A percentile compares a stretch with the other conserved stretches of the same genome.
Evolutionary conservation across 1,140 invertebrate species (phyloP).

Genomic region (Sinella curviseta): DNA sequence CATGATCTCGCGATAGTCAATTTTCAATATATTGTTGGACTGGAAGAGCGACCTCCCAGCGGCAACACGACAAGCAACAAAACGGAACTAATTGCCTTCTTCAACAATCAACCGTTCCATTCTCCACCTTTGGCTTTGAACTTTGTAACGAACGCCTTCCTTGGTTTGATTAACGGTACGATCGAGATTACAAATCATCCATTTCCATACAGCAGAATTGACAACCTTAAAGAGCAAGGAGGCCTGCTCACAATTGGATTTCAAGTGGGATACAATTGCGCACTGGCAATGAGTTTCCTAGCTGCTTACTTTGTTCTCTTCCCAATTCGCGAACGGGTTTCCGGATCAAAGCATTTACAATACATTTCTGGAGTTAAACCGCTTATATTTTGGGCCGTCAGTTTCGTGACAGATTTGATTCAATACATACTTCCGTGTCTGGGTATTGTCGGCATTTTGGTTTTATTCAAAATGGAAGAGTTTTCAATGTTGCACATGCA

Average conservation of each 20-base stretch:
- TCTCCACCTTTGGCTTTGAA: slow-evolving; percentile 54
- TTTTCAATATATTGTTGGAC: slow-evolving; percentile 50
- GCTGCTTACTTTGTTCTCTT: slow-evolving; percentile 63
- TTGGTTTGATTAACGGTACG: slow-evolving; percentile 47
- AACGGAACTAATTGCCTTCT: slow-evolving; percentile 50
- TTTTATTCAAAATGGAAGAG: slow-evolving; percentile 11
- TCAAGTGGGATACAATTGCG: slow-evolving; percentile 53
- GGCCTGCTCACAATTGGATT: slow-evolving; percentile 48
- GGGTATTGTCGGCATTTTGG: background rate
- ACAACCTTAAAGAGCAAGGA: slow-evolving; percentile 13
- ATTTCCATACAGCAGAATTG: slow-evolving; percentile 55
- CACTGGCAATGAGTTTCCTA: slow-evolving; percentile 59
- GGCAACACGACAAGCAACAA: background rate
- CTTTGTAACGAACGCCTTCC: slow-evolving; percentile 53
- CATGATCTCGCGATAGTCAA: slow-evolving; percentile 51
- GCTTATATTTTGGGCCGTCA: background rate
- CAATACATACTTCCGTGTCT: background rate
- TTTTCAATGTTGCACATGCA: background rate
- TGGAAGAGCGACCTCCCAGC: slow-evolving; percentile 30
- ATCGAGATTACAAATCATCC: slow-evolving; percentile 63
- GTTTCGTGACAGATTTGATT: slow-evolving; percentile 21
- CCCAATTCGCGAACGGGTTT: slow-evolving; percentile 61
- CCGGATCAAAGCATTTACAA: slow-evolving; percentile 64
- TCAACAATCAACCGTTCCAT: slow-evolving; percentile 59
- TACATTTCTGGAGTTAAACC: slow-evolving; percentile 55